Evolutionary conservation across 2,888 invertebrate genomes (phyloP), one percentile per base, ranked within the genome.

Genomic region (Apoderus coryli): DNA sequence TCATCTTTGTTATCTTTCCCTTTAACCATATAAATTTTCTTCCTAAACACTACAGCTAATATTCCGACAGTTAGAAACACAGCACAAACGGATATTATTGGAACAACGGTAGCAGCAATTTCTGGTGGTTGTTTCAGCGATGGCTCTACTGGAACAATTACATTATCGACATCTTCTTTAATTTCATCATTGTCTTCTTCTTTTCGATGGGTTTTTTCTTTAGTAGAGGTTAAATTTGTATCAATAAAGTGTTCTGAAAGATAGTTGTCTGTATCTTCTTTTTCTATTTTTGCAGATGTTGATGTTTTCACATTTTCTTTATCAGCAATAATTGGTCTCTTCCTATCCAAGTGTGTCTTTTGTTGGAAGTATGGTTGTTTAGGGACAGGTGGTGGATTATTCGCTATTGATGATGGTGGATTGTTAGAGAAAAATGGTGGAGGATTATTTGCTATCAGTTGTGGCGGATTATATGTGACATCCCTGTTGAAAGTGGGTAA

Each of bases 1-100:
- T 81, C 80, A 44, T 79, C 76, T 50, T 79, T 79, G 39, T 65
- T 65, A 15, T 65, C 67, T 45, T 74, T 76, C n/a, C 67, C 59
- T 48, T 72, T 70, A 24, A 66, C 66, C 22, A 62, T 53, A 45
- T 72, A 75, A 35, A 80, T 69, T 46, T 72, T 77, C 49, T 70
- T 76, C 43, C 79, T 72, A 41, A 79, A 73, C 32, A 80, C 67
- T 44, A 78, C 67, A 10, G 73, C 67, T 2, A 76, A 68, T 25
- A 68, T 64, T 11, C 72, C 74, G 3, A 76, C 70, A 11, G 75
- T 69, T 3, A 77, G 55, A 34, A 82, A 70, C 27, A 85, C 61
- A 3, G 67, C 73, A 44, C 72, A 72, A 27, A 81, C 69, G 6
- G 76, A 73, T 13, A 76, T 63, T 27, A 82, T 60, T 2, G 82